These are phyloP conservation scores for Pteronotus mesoamericanus DNA, from an alignment of 2,797 vertebrate genomes.

Conservation along the genomic window DNA sequence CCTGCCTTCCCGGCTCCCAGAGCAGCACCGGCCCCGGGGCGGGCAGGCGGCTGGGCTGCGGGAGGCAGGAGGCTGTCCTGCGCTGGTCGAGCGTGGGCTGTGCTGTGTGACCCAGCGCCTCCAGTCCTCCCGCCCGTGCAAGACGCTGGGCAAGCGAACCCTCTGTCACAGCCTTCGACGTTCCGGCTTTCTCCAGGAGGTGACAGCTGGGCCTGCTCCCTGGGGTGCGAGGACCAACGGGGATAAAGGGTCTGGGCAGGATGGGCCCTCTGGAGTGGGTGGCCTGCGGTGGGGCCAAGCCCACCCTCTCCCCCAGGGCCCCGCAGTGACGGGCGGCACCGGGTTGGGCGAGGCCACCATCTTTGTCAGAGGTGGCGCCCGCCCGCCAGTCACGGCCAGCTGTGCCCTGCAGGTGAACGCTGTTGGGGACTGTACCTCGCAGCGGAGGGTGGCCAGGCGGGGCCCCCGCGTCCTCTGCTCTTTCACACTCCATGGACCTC, in stretches of 20 bases:
- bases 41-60: too few relatives aligned
- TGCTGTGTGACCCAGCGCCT: too few relatives aligned
- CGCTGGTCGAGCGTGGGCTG: too few relatives aligned
- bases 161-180: not conserved
- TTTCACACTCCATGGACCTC: too few relatives aligned
- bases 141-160: not conserved
- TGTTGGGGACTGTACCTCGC: not conserved
- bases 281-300: rapidly evolving
- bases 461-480: not conserved
- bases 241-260: too few relatives aligned
- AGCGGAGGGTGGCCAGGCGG: not conserved
- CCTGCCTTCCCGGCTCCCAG: too few relatives aligned
- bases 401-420: not conserved
- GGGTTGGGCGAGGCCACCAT: not conserved
- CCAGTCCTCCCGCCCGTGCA: rapidly evolving
- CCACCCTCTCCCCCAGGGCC: not conserved
- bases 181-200: not conserved
- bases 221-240: not conserved
- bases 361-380: not conserved
- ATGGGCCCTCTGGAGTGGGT: rapidly evolving
- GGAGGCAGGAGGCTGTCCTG: too few relatives aligned
- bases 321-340: not conserved
- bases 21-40: too few relatives aligned
- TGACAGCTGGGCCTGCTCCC: not conserved
- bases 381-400: not conserved